Conservation (phyloP, 2,113 vertebrate species). For the Prinia subflava region DNA sequence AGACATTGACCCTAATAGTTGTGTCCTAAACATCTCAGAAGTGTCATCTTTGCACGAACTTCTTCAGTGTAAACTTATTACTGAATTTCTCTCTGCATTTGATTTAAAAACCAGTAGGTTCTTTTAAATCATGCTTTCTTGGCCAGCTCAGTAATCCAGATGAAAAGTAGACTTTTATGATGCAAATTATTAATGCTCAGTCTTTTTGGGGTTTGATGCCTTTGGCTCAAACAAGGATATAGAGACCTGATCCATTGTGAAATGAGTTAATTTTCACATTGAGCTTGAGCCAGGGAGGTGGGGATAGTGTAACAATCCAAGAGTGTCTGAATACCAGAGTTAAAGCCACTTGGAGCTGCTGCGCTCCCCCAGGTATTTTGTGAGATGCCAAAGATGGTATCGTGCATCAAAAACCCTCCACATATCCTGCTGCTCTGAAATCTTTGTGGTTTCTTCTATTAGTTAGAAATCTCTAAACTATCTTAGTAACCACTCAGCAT, state of each 20-base stretch:
- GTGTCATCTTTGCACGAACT: not conserved
- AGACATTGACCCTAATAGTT: not conserved
- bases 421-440: not conserved
- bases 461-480: constrained; percentile 19
- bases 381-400: not conserved
- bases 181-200: not conserved
- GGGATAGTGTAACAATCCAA: not conserved
- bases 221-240: not conserved
- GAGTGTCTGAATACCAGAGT: not conserved
- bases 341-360: not conserved
- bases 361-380: not conserved
- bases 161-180: not conserved
- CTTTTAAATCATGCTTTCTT: not conserved
- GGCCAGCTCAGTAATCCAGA: not conserved
- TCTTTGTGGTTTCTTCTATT: not conserved
- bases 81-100: not conserved
- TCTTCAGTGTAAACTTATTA: not conserved
- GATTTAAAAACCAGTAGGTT: not conserved
- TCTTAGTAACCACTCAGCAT: not conserved
- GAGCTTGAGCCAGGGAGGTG: not conserved
- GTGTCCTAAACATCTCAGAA: not conserved
- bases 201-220: not conserved
- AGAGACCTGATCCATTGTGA: not conserved
- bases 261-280: not conserved
- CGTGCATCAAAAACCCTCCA: not conserved